Percentiles rank a stretch among this genome's conserved stretches.
Evolutionary conservation across 1,140 invertebrate genomes (phyloP).

Genomic region (Meloidogyne floridensis): DNA sequence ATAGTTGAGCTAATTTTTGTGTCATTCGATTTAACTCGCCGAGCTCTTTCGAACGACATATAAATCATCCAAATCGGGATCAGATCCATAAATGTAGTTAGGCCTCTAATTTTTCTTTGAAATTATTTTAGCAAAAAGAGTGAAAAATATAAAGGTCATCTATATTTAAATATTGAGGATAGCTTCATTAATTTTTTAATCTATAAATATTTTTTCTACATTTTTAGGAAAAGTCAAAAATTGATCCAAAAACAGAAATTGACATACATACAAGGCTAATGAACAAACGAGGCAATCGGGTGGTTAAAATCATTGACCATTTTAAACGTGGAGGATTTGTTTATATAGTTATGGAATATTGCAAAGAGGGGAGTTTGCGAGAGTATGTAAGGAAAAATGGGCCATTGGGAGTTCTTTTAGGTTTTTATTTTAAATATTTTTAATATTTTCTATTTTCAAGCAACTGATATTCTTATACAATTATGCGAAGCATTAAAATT

Average conservation of each 20-base stretch:
- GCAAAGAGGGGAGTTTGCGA: slow-evolving; percentile 26
- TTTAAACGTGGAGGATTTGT: slow-evolving; percentile 1
- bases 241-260: slow-evolving; percentile 28
- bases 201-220: background rate
- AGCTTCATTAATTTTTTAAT: background rate
- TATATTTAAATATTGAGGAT: too few relatives aligned
- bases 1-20: background rate
- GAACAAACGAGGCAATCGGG: slow-evolving; percentile 1
- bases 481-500: slow-evolving; percentile 23
- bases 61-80: too few relatives aligned
- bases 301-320: slow-evolving; percentile 26
- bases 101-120: too few relatives aligned
- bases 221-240: background rate
- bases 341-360: slow-evolving; percentile 37
- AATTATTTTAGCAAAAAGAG: too few relatives aligned
- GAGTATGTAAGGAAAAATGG: slow-evolving; percentile 20
- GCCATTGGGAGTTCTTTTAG: slow-evolving; percentile 27
- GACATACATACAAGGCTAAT: slow-evolving; percentile 25
- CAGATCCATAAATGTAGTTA: too few relatives aligned
- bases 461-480: slow-evolving; percentile 29
- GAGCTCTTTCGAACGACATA: too few relatives aligned
- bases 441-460: background rate
- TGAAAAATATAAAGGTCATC: too few relatives aligned
- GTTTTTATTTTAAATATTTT: slow-evolving; percentile 14
- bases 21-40: too few relatives aligned